Base-by-base conservation (phyloP, 2,797 vertebrate genomes). In the Lerista edwardsae region DNA sequence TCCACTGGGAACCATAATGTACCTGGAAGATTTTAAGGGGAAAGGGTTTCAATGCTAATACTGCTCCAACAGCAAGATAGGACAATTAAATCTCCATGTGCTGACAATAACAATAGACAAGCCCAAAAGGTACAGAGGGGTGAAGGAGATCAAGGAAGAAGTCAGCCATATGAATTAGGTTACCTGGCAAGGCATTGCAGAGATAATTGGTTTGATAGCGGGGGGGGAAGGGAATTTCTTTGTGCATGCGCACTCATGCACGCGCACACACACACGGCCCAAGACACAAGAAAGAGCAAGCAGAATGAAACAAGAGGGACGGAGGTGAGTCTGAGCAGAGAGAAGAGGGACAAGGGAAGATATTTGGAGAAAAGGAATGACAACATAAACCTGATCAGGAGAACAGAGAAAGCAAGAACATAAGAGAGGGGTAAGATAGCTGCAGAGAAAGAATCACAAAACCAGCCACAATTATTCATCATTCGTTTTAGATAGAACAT, bases 1-100 rank as follows among this genome's bases (percentile, higher is more conserved):
- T 77, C 99, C 98, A 95, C 98, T 96, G 3, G 99, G 99, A 85
- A 99, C 98, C 96, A 98, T 98, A 74, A 97, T 90, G 79, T 97
- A 98, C 93, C 98, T 99, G 86, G 29, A 78, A 90, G 75, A 69
- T 88, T 73, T 90, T 89, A 72, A 68, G 27, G n/a, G 21, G 61
- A 73, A 86, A 36, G 76, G 31, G 44, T 76, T 81, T 64, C 44
- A 77, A 3, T 41, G 19, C 31, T 29, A 82, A 62, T 8, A 25
- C 3, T n/a, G 34, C 41, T 67, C 25, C 8, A 82, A 51, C 31
- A 31, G 4, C 8, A 44, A 71, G 19, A 1, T 41, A 36, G 59
- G 59, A 82, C 47, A 34, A 41, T 19, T 62, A 25, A 80, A 71
- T 17, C 15, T 21, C 39, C 61, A 12, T 36, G 12, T 9, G 31